Conservation (phyloP, 2,113 vertebrate species). For the Notothenia rossii region DNA sequence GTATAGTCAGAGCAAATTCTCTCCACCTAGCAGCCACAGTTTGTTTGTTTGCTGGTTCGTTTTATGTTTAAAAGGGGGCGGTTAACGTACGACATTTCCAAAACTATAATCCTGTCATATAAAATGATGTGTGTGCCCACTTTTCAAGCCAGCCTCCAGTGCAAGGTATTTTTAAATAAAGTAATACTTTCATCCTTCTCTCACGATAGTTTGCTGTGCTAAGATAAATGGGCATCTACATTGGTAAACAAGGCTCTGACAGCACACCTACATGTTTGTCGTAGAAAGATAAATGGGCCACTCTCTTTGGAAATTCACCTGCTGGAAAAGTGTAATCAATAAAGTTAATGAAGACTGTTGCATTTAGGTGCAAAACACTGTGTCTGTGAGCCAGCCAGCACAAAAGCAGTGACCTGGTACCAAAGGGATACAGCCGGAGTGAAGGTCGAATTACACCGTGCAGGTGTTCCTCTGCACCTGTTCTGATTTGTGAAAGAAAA, state of each 20-base stretch:
- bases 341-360: neutral
- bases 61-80: neutral
- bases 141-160: neutral
- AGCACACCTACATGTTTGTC: neutral
- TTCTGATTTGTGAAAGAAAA: neutral
- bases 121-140: neutral
- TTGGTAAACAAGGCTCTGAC: neutral
- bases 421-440: too few relatives aligned
- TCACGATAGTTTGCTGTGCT: neutral
- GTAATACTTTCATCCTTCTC: neutral
- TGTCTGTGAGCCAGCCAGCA: neutral
- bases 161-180: neutral
- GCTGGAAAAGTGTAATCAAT: constrained; percentile 6
- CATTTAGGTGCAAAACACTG: neutral
- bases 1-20: neutral
- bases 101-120: neutral
- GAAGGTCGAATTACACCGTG: too few relatives aligned
- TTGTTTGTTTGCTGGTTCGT: neutral
- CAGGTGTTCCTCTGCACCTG: neutral
- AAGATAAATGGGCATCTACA: neutral
- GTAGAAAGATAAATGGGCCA: neutral
- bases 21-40: neutral
- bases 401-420: neutral
- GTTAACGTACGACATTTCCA: neutral
- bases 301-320: neutral